phyloP scores from a whole-genome alignment of 53 echinoderm and acorn worm genomes.

The Hippasteria phrygiana region DNA sequence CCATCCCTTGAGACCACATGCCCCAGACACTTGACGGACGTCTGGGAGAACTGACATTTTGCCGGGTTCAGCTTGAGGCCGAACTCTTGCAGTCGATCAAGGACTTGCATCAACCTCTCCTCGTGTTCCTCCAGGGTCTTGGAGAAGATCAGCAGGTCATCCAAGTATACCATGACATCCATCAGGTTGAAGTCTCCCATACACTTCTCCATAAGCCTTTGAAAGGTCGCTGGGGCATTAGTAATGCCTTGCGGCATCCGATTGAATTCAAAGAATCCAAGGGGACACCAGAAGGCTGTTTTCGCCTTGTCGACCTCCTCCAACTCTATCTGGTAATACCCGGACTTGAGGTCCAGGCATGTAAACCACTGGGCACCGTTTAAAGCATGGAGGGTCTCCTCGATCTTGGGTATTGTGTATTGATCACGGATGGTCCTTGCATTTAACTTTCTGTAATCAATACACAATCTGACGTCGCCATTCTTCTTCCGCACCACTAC shows the following conservation, averaged over 20 bases:
- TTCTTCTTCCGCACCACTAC: conserved; percentile 77
- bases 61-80: conserved; percentile 74
- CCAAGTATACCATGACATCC: conserved; percentile 73
- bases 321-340: conserved; percentile 75
- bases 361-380: conserved; percentile 56
- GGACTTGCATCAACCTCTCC: conserved; percentile 56
- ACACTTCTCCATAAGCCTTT: conserved; percentile 61
- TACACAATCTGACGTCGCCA: conserved; percentile 66
- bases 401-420: conserved; percentile 63
- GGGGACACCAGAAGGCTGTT: conserved; percentile 78
- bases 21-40: conserved; percentile 76
- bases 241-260: conserved; percentile 80
- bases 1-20: conserved; percentile 74
- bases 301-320: conserved; percentile 69
- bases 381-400: conserved; percentile 69
- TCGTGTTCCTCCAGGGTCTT: conserved; percentile 51
- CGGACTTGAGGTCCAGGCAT: conserved; percentile 78
- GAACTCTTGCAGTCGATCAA: conserved; percentile 51
- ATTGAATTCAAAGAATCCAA: conserved; percentile 77
- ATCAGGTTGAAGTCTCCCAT: conserved; percentile 52
- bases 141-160: conserved; percentile 60
- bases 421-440: conserved; percentile 64
- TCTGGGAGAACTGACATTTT: conserved; percentile 70
- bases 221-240: conserved; percentile 55
- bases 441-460: conserved; percentile 72